Evolutionary conservation across 2,113 vertebrate species (phyloP), one percentile per base, ranked within the genome.

Genomic region (Trogon melanurus): DNA sequence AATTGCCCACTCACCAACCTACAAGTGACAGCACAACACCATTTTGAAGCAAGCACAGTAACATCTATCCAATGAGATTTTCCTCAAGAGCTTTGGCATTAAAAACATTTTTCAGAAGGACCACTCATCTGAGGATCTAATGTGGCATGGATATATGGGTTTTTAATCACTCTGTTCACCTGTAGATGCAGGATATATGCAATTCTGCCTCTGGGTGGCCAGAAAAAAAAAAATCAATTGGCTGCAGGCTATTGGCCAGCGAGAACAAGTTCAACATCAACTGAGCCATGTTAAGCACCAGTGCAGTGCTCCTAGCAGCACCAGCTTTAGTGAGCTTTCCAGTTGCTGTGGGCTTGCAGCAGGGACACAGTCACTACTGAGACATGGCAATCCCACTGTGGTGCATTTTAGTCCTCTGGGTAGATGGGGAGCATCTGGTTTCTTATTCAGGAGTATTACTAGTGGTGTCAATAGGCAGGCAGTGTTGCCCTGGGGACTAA

Each of bases 1-100:
- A 97, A 99, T 98, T 10, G 99, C 99, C 99, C 99, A 99, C 85
- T 99, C 99, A 0, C 99, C 99, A 96, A 99, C 99, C 99, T 99
- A 50, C 7, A 62, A 64, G 18, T 93, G 6, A 86, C 7, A 93
- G 60, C 32, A 62, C 32, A 70, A 3, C 11, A 61, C 21, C n/a
- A 19, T 15, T 32, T 85, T 64, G 16, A 88, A 36, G 27, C 29
- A 15, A 64, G 30, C 60, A 79, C 9, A 61, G 27, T 17, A 79
- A 45, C 64, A 62, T 26, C 60, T 44, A 23, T 6, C 27, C 11
- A 34, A 6, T 4, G 15, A 19, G 3, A 27, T 72, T 65, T 53
- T 50, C 41, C 3, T 47, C n/a, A 45, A 1, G 13, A 71, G 60
- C 25, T 76, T 20, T 58, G n/a, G n/a, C 48, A 82, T 94, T 36